phyloP scores from a whole-genome alignment of 2,797 vertebrate species.

The Malurus splendens region DNA sequence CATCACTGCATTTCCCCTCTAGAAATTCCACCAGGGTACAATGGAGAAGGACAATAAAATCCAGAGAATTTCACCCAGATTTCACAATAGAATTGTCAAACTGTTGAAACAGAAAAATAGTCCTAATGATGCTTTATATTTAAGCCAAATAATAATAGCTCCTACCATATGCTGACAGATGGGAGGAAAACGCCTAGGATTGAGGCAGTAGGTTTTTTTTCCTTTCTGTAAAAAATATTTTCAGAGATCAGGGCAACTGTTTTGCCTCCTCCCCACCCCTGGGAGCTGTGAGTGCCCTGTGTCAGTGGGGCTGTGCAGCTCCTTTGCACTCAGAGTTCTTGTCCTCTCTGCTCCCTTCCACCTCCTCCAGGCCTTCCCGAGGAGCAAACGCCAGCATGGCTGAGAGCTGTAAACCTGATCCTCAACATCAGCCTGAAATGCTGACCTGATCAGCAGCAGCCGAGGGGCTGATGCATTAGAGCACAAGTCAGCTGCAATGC shows the following conservation, averaged over 20 bases:
- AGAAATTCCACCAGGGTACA: constrained; percentile 22
- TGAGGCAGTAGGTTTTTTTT: background rate
- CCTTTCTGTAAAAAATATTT: background rate
- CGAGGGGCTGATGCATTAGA: background rate
- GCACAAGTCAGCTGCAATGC: background rate
- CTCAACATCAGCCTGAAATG: background rate
- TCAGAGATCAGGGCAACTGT: background rate
- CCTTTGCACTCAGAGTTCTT: background rate
- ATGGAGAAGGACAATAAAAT: constrained; percentile 28
- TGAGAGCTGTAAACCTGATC: constrained; percentile 22
- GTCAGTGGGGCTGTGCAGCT: background rate
- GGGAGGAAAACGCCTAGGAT: background rate
- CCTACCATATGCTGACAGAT: constrained; percentile 24
- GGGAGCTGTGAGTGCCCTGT: background rate
- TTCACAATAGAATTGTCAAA: constrained; percentile 44
- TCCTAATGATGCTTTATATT: background rate
- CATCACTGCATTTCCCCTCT: constrained; percentile 3
- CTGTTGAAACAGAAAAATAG: constrained; percentile 38
- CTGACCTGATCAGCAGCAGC: background rate
- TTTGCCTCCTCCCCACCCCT: background rate
- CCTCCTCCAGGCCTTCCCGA: background rate
- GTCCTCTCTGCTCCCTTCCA: background rate
- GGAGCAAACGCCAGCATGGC: background rate
- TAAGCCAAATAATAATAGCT: constrained; percentile 23
- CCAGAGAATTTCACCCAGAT: constrained; percentile 18